Base-by-base conservation (phyloP, 2,888 invertebrate species). In the Himalopsyche tibetana region DNA sequence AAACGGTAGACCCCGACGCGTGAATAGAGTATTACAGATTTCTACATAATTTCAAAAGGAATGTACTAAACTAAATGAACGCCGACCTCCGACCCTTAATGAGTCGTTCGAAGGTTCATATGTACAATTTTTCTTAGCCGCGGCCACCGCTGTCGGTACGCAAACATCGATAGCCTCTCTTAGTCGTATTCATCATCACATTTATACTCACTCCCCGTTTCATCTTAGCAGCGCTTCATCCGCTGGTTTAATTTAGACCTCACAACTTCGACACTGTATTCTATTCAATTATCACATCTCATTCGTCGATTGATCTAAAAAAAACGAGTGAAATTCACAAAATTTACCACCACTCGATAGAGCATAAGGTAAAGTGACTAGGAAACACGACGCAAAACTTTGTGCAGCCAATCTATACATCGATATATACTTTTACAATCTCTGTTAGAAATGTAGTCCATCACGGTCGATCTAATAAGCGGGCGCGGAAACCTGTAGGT, bases 31-130 rank as follows among this genome's bases (percentile, higher is more conserved):
- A 74, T 74, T 74, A 36, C 15, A 74, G 4, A 74, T 74, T 74
- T 74, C 36, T 74, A 74, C 36, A 74, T 36, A 74, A 74, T 74
- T 74, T 74, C 36, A 15, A 74, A 74, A 74, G 74, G 74, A 74
- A 74, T 74, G 74, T 12, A 74, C 74, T 74, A 28, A 19, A 74
- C 36, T 74, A 36, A 36, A 74, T 74, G 19, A 28, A 28, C 19
- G 38, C 74, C 19, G 28, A 19, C 63, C 63, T 63, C 28, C 19
- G 19, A 63, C 9, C 28, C 12, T 74, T 36, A 74, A 9, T 12
- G 5, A 74, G 74, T 74, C 28, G 36, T 36, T 74, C 3, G 15
- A 28, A 15, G 15, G 74, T 28, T 63, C 63, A 63, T 63, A 63
- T 19, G 19, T 63, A 19, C 19, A 45, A 45, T 9, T 45, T n/a